Base-by-base conservation (phyloP, 1,140 invertebrate genomes). In the Branchinecta lindahli region DNA sequence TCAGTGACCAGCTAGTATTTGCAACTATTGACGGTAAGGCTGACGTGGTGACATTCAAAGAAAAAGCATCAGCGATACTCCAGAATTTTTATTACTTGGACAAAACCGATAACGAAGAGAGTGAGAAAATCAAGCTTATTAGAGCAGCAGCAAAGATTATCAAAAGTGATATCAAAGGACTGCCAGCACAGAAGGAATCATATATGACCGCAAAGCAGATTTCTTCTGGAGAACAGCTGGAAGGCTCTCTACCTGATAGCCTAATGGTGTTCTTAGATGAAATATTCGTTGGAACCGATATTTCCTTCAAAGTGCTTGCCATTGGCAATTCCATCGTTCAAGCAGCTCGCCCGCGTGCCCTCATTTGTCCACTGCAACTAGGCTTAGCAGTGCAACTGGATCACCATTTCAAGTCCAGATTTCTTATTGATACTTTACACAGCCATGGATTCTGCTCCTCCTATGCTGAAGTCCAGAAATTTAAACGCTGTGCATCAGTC, bases 141-240 rank as follows among this genome's bases (percentile, higher is more conserved):
- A 15, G 66, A 70, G 47, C 69, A 10, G 69, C 69, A 18, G 69
- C 46, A 20, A 20, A 68, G 66, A 70, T 70, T 20, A 70, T 70
- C n/a, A 68, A n/a, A 68, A 65, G 52, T 70, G 47, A 70, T 8
- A 46, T 70, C n/a, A 20, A 66, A 66, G 15, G 10, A 21, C 46
- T 18, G 5, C 44, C 65, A 66, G 20, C 8, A 20, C 7, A 7
- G 8, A 66, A 8, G 12, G 66, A 7, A 7, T 7, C 7, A 7
- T 66, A 66, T 7, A 33, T 20, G 7, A 66, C 44, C 12, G 12
- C 8, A 18, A 33, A 66, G 6, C 20, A 12, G 20, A 20, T 66
- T 18, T 66, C 66, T 6, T 20, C 18, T 66, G 18, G 18, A 66
- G 66, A 7, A 7, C 18, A 66, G 44, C 7, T 33, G 20, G 20